Evolutionary conservation across 2,113 vertebrate species (phyloP).

Genomic region (Sula dactylatra): DNA sequence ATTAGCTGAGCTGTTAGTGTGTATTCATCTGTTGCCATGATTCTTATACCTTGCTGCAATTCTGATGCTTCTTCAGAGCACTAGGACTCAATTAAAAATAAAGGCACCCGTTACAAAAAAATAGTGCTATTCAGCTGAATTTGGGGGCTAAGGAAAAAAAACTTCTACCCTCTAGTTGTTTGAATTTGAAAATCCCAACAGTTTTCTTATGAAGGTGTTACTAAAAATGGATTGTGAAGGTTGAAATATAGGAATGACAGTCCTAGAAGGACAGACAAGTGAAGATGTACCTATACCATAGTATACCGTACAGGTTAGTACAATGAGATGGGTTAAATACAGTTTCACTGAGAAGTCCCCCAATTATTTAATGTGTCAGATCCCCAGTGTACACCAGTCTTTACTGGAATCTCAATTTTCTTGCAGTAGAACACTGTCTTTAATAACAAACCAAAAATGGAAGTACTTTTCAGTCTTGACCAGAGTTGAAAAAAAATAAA

Average conservation of each 20-base stretch:
- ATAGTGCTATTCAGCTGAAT: not conserved
- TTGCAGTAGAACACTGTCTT: not conserved
- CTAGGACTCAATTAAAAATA: not conserved
- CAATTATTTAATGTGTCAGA: not conserved
- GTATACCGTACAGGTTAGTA: not conserved
- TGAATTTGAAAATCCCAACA: not conserved
- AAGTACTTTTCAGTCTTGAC: not conserved
- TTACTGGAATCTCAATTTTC: conserved; percentile 2
- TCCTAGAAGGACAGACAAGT: too few relatives aligned
- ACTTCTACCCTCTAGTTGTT: not conserved
- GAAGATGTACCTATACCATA: not conserved
- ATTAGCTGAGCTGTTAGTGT: not conserved
- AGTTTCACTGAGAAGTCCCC: not conserved
- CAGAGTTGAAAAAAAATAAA: not conserved
- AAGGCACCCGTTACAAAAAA: not conserved
- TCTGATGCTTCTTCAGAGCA: not conserved
- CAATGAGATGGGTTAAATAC: not conserved
- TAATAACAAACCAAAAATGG: not conserved
- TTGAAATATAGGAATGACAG: not conserved
- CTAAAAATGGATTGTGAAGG: not conserved
- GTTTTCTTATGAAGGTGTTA: not conserved
- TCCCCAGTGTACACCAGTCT: not conserved
- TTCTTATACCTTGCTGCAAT: not conserved
- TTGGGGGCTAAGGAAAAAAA: not conserved
- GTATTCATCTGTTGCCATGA: not conserved